Evolutionary conservation across 2,888 invertebrate species (phyloP).

Genomic region (Coelinius sp.): DNA sequence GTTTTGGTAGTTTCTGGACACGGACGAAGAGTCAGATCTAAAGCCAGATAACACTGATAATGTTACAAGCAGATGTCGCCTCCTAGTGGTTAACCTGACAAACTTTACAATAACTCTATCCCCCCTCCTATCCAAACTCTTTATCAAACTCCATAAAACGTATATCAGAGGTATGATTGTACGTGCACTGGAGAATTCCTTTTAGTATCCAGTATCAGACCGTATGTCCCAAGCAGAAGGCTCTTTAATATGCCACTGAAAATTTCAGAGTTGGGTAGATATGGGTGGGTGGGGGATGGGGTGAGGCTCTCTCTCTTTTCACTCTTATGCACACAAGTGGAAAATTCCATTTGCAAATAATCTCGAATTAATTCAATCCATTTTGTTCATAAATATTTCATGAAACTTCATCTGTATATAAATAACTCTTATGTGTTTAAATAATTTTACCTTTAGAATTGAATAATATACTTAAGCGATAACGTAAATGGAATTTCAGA

Average conservation of each 20-base stretch:
- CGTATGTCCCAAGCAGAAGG: conserved; percentile 53
- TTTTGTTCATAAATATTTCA: conserved; percentile 21
- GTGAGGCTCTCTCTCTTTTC: neutral
- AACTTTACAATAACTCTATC: conserved; percentile 55
- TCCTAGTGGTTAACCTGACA: conserved; percentile 50
- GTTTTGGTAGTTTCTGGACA: conserved; percentile 49
- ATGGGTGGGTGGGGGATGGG: neutral
- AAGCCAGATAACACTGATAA: conserved; percentile 55
- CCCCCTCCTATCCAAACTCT: conserved; percentile 39
- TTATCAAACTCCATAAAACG: conserved; percentile 13
- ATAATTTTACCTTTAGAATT: neutral
- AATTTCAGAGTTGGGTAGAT: conserved; percentile 24
- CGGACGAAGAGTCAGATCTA: conserved; percentile 37
- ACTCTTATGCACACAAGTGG: neutral
- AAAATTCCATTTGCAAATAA: conserved; percentile 9
- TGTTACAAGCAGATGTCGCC: conserved; percentile 65
- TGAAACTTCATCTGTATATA: neutral
- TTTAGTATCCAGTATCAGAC: conserved; percentile 51
- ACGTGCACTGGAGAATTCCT: conserved; percentile 11
- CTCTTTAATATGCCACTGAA: conserved; percentile 43
- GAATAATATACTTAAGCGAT: neutral
- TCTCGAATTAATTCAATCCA: conserved; percentile 14
- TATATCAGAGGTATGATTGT: neutral
- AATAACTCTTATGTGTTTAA: neutral
- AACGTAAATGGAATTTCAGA: neutral